These are phyloP conservation scores for Lampris megalopsis DNA, from an alignment of 2,113 vertebrate species.

Conservation along the genomic window DNA sequence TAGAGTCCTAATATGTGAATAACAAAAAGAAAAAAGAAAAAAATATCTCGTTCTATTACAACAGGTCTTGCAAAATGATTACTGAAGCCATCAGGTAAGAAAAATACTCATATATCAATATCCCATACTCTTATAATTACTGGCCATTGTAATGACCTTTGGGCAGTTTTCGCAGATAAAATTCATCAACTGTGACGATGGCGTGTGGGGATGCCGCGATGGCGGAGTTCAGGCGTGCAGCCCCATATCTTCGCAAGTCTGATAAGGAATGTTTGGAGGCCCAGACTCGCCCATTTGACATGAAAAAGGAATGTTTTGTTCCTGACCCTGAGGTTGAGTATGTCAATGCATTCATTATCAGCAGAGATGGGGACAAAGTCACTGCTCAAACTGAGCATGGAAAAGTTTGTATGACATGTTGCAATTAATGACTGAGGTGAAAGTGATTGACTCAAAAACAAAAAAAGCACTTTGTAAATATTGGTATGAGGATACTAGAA, in stretches of 20 bases:
- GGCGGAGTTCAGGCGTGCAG: constrained; percentile 81
- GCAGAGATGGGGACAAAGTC: constrained; percentile 81
- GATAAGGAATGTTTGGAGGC: constrained; percentile 49
- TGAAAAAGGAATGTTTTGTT: constrained; percentile 80
- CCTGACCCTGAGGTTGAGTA: constrained; percentile 83
- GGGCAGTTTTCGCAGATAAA: no score
- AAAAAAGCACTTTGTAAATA: no score
- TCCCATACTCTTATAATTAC: no score
- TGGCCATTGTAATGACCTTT: no score
- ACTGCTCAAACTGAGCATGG: constrained; percentile 82
- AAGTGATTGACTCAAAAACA: no score
- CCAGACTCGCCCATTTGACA: no score
- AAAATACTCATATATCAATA: not conserved
- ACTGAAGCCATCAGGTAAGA: not conserved
- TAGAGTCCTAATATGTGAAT: not conserved
- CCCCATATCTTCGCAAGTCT: constrained; percentile 80
- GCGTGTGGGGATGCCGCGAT: no score
- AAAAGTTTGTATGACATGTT: constrained; percentile 70
- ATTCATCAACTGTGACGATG: no score
- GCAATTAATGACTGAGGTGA: no score
- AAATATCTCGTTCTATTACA: not conserved
- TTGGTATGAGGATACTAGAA: not conserved
- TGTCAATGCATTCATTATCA: constrained; percentile 79
- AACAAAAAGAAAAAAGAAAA: no score
- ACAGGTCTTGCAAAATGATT: not conserved